A percentile compares a stretch with the other conserved stretches of the same genome.
Conservation (phyloP, 2,797 vertebrate genomes). For the Xenops minutus region DNA sequence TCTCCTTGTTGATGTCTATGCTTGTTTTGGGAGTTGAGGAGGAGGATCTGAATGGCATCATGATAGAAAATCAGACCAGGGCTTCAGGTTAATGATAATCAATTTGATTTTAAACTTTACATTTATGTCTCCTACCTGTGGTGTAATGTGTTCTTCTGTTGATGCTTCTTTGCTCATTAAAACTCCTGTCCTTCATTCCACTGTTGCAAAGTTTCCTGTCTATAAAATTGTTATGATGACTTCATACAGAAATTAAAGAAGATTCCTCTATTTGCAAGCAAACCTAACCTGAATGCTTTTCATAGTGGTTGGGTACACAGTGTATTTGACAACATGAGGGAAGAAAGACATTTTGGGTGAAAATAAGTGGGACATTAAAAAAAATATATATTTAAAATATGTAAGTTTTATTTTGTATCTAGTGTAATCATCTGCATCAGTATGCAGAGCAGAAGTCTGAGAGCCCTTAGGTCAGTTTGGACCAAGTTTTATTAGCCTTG, state of each 20-base stretch:
- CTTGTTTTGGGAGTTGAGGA: not conserved
- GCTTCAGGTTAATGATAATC: not conserved
- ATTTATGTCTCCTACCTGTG: not conserved
- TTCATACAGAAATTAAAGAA: not conserved
- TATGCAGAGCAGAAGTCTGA: conserved; percentile 9
- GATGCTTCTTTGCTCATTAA: not conserved
- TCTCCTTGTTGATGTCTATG: not conserved
- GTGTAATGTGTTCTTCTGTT: not conserved
- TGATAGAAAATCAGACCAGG: not conserved
- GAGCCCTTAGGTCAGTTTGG: conserved; percentile 3
- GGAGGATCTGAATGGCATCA: not conserved
- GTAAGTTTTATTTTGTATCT: not conserved
- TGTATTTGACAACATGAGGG: not conserved
- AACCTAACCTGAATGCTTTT: not conserved
- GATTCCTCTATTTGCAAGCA: not conserved
- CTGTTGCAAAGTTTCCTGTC: not conserved
- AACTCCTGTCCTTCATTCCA: not conserved
- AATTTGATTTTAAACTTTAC: not conserved
- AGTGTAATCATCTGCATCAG: not conserved
- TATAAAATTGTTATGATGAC: not conserved
- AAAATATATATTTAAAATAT: not conserved
- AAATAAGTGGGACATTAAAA: not conserved
- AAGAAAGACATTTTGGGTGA: not conserved
- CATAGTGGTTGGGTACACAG: not conserved
- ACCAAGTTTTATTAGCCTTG: not conserved